Evolutionary conservation across 2,888 invertebrate species (phyloP), one percentile per base, ranked within the genome.

Genomic region (Drosophila prolongata): DNA sequence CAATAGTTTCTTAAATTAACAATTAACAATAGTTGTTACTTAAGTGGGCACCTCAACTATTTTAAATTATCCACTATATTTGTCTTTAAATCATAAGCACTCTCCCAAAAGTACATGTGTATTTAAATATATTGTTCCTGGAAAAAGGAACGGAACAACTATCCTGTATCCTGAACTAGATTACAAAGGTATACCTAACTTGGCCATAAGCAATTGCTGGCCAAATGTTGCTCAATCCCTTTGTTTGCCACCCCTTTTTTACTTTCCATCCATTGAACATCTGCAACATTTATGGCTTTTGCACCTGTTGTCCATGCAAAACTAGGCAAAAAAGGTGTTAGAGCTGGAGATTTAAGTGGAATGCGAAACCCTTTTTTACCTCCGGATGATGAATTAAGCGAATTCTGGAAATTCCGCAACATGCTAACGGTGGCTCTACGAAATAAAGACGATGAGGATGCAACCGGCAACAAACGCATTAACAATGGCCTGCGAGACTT

Each of bases 381-480:
- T n/a, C 14, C 35, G 43, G 37, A 38, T 42, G 61, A 75, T 88
- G 80, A 88, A 88, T 83, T 66, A 66, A 55, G 67, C 67, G 68
- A 76, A 79, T 88, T 79, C 86, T 88, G 88, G 88, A 84, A 84
- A 86, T 85, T 83, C 83, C 88, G 86, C 86, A 87, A 83, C 59
- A 60, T 74, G 75, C 54, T 37, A 84, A 76, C 64, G 64, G 54
- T 56, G 72, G 62, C 69, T 62, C 43, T n/a, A 34, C 40, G 42
- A 24, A 59, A 50, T 40, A 55, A 52, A 46, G 58, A 14, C 8
- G 38, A 30, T 9, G 46, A 38, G 47, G 42, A 42, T 61, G 57
- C 61, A 62, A 69, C 57, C 40, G 37, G 44, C 30, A 30, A 30
- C 30, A 30, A 49, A 59, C 34, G 19, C 49, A 49, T 49, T 49